A percentile compares a stretch with the other conserved stretches of the same genome.
Evolutionary conservation across 1,140 invertebrate species (phyloP).

Genomic region (Spodoptera litura): DNA sequence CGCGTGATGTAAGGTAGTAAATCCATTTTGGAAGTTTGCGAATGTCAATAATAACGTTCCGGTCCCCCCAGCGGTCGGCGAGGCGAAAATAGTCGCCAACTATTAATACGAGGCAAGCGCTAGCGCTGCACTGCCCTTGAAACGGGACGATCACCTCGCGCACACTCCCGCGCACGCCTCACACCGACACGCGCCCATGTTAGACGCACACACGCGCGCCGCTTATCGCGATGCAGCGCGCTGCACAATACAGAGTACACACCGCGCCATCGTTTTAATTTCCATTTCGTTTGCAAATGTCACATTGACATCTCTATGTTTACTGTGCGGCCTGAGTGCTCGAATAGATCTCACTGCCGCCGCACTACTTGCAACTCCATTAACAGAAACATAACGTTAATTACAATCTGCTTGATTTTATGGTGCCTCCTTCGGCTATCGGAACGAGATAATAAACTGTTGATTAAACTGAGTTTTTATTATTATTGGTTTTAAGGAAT

Average conservation of each 20-base stretch:
- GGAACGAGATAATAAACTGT: conserved; percentile 16
- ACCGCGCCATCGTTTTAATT: conserved; percentile 75
- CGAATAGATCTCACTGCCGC: conserved; percentile 8
- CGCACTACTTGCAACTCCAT: conserved; percentile 1
- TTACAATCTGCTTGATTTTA: conserved; percentile 13
- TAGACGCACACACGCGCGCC: conserved; percentile 59
- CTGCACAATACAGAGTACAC: conserved; percentile 70
- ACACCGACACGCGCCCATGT: conserved; percentile 54
- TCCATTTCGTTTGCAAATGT: conserved; percentile 79
- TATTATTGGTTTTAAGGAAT: conserved; percentile 4
- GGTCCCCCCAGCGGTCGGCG: conserved; percentile 74
- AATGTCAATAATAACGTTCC: conserved; percentile 84
- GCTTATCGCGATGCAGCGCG: conserved; percentile 73
- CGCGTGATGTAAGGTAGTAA: conserved; percentile 70
- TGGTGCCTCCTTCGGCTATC: conserved; percentile 17
- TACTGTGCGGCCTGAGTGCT: conserved; percentile 50
- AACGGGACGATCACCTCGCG: conserved; percentile 82
- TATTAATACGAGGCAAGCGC: conserved; percentile 81
- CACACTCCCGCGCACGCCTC: conserved; percentile 66
- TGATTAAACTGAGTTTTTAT: conserved; percentile 39
- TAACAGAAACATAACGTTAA: conserved; percentile 8
- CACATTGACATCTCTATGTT: conserved; percentile 61
- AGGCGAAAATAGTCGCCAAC: conserved; percentile 83
- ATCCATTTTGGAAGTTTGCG: conserved; percentile 73
- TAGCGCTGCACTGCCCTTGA: conserved; percentile 84